Conservation (phyloP, 2,888 invertebrate genomes). For the Coelogynopora nodosa region DNA sequence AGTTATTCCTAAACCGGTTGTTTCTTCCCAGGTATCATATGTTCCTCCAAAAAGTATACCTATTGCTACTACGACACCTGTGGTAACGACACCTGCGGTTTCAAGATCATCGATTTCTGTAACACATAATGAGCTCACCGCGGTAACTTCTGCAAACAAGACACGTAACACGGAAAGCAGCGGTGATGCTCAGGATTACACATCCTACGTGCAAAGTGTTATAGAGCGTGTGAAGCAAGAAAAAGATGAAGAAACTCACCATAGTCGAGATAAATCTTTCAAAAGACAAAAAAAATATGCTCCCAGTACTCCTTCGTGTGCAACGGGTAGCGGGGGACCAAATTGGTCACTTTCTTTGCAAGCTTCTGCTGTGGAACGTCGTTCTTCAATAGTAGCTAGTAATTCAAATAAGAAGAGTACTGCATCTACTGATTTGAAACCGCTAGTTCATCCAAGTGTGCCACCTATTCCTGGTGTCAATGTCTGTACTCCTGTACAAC, state of each 20-base stretch:
- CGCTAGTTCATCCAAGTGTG: not conserved
- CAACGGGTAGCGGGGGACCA: not conserved
- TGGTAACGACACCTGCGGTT: not conserved
- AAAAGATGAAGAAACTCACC: conserved; percentile 35
- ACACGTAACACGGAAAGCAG: conserved; percentile 7
- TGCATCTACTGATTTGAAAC: not conserved
- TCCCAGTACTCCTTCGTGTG: not conserved
- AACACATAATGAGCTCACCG: not conserved
- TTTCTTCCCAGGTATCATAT: not conserved
- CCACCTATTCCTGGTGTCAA: conserved; percentile 16
- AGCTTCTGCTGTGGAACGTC: not conserved
- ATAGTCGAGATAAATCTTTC: not conserved
- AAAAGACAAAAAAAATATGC: conserved; percentile 38
- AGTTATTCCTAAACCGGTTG: not conserved
- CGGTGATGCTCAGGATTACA: conserved; percentile 25
- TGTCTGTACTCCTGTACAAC: not conserved
- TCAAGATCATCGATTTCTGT: not conserved
- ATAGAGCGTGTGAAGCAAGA: conserved; percentile 39
- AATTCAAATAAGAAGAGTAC: not conserved
- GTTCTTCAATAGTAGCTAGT: not conserved
- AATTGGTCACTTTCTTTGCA: not conserved
- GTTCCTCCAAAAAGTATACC: not conserved
- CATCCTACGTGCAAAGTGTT: conserved; percentile 40
- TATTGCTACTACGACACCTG: not conserved
- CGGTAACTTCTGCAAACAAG: conserved; percentile 11